Evolutionary conservation across 2,113 vertebrate genomes (phyloP), one percentile per base, ranked within the genome.

Genomic region (Pantherophis guttatus): DNA sequence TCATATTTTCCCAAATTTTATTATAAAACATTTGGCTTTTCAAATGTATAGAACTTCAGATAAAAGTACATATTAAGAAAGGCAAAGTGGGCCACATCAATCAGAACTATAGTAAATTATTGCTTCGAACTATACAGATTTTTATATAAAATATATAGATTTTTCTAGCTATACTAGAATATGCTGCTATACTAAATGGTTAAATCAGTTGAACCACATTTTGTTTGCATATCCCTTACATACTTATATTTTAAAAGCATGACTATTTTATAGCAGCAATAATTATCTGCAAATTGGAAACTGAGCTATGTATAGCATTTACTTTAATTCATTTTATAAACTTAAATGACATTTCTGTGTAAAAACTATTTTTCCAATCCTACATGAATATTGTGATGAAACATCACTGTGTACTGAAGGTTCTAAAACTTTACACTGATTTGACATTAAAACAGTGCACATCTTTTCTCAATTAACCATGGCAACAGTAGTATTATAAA

Each of bases 371-470:
- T 86, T 58, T 59, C 85, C 81, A 55, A 88, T n/a, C 19, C 44
- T 89, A 85, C 39, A 85, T 17, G 21, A 86, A 29, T 33, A 58
- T 39, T 24, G 33, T 81, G 75, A 81, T 90, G 33, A 50, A 5
- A 39, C 55, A 11, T 53, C 62, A 58, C 55, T 53, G 5, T 24
- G 21, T 50, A 87, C 50, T 87, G 21, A 29, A 44, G 23, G 4
- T 90, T 90, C 15, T 53, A 8, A 93, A 5, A 15, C 87, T 91
- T 86, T 91, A 48, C 58, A 65, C 65, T n/a, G 29, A 0, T 2
- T 94, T 39, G 7, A 9, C 85, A 94, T 94, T 93, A 91, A 93
- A 94, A 57, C 92, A 95, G 9, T 81, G 92, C 52, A 39, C 53
- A 92, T 13, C 87, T 52, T 39, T 93, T 88, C 86, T 21, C 86